Base-by-base conservation (phyloP, 2,888 invertebrate species). In the Meiosimyza platycephala region DNA sequence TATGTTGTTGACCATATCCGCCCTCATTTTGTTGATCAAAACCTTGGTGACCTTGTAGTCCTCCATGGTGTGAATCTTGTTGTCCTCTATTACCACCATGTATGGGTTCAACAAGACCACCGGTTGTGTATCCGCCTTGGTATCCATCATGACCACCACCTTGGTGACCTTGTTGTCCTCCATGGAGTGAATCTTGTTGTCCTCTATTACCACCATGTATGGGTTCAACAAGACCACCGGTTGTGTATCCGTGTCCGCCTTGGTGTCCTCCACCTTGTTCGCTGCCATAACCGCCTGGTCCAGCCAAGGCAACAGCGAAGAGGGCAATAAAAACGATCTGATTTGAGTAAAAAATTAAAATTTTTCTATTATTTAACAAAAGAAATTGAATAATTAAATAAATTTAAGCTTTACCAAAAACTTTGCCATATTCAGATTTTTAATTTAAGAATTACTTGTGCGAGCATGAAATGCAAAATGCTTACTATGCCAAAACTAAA, bases 281-380 rank as follows among this genome's bases (percentile, higher is more conserved):
- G 28, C 60, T 60, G 22, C 60, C 60, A 33, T 60, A 33, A 12
- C n/a, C n/a, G 3, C 60, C 60, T 6, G 3, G n/a, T 62, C 16
- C 40, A 47, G 62, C 59, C 16, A 62, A 6, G 12, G 50, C 62
- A n/a, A 62, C 62, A 51, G 70, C 69, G 51, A 59, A 40, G 11
- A 69, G 57, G 12, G 69, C 60, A 59, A 69, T 33, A 16, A 70
- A 70, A 2, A 70, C 59, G 50, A 70, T 62, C 40, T 70, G 28
- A 33, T 40, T 48, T 18, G 6, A 51, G n/a, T 59, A 13, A 12
- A 7, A 51, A 50, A 65, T 6, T 6, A 22, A 13, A n/a, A 13
- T 22, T 18, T 50, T 64, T 50, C 4, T 40, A 7, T 6, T 40
- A 40, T 28, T 28, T 28, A 40, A 40, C 6, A 40, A 6, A 40